These are phyloP conservation scores for Rhinolophus sinicus DNA, from an alignment of 2,113 vertebrate species.

Conservation along the genomic window DNA sequence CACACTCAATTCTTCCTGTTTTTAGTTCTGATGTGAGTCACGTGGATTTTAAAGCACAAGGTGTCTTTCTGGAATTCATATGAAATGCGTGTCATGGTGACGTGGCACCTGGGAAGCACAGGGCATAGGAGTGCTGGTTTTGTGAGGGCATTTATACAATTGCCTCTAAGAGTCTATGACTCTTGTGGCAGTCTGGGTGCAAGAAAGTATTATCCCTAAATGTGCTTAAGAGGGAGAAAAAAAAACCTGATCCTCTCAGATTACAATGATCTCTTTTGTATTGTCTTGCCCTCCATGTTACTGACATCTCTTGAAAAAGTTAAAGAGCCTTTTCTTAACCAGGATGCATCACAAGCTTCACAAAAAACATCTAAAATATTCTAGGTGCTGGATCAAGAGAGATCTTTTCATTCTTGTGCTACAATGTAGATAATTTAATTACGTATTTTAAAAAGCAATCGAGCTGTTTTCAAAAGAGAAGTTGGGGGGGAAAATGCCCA, in stretches of 20 bases:
- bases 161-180: neutral
- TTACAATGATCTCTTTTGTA: neutral
- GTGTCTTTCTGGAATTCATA: neutral
- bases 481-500: neutral
- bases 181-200: neutral
- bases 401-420: neutral
- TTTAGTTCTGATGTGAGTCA: neutral
- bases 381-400: neutral
- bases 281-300: neutral
- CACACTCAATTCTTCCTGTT: neutral
- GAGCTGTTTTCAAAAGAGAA: constrained; percentile 22
- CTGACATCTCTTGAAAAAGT: neutral
- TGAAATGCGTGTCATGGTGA: neutral
- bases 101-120: neutral
- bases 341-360: neutral
- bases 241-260: neutral
- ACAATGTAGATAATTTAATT: neutral
- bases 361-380: constrained; percentile 38
- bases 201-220: neutral
- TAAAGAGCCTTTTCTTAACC: neutral
- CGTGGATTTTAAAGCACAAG: neutral
- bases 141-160: neutral
- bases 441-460: constrained; percentile 15
- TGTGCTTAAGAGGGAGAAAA: neutral
- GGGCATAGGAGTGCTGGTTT: neutral